Evolutionary conservation across 2,113 vertebrate genomes (phyloP).

Genomic region (Phoxinus phoxinus): DNA sequence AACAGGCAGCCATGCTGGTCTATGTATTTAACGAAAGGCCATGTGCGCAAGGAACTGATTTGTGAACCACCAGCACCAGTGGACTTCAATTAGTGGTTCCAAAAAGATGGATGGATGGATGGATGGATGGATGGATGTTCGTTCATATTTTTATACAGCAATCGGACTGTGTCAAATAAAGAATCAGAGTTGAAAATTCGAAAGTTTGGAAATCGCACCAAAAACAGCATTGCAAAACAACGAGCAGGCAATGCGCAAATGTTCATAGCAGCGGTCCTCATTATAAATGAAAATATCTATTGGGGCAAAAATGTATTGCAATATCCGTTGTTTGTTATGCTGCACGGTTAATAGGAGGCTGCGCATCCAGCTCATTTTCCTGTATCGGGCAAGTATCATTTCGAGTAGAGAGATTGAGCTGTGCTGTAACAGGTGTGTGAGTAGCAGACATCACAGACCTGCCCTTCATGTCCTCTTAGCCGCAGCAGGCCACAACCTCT

Average conservation of each 20-base stretch:
- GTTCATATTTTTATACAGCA: too few relatives aligned
- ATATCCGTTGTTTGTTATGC: not conserved
- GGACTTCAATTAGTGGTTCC: conserved; percentile 3
- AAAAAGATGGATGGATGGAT: not conserved
- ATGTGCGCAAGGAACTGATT: conserved; percentile 44
- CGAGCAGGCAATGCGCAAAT: not conserved
- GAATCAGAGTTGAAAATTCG: not conserved
- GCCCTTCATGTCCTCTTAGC: conserved; percentile 86
- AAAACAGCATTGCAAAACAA: not conserved
- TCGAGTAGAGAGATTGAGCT: conserved; percentile 36
- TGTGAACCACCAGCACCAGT: not conserved
- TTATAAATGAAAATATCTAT: conserved; percentile 22
- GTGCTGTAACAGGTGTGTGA: conserved; percentile 57
- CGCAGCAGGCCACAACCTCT: conserved; percentile 86
- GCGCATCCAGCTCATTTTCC: not conserved
- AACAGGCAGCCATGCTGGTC: conserved; percentile 62
- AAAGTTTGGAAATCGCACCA: not conserved
- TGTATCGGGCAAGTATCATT: conserved; percentile 27
- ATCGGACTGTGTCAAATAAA: too few relatives aligned
- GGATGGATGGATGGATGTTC: not conserved
- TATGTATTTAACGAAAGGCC: conserved; percentile 61
- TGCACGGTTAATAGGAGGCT: not conserved
- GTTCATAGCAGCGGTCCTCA: not conserved
- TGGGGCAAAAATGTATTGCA: not conserved
- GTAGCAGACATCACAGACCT: conserved; percentile 78